Conservation (phyloP, 2,888 invertebrate genomes). For the Nephrotoma appendiculata region DNA sequence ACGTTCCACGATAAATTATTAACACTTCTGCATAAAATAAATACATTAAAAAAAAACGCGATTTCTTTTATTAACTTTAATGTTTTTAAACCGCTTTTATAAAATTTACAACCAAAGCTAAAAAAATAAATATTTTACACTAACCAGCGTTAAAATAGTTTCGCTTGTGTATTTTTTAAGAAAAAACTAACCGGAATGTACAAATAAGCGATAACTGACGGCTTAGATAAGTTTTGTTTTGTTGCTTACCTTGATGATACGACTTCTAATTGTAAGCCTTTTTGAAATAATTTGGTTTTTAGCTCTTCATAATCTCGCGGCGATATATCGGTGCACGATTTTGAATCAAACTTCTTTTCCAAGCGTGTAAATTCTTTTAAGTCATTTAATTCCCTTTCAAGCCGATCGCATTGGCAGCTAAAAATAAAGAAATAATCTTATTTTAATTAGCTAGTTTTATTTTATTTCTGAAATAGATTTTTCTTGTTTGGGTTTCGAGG, state of each 20-base stretch:
- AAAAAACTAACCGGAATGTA: neutral
- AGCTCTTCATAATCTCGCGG: constrained; percentile 12
- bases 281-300: constrained; percentile 10
- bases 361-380: constrained; percentile 42
- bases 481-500: neutral
- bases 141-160: neutral
- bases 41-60: neutral
- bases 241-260: constrained; percentile 9
- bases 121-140: neutral
- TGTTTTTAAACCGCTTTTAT: neutral
- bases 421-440: constrained; percentile 17
- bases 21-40: neutral
- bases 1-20: neutral
- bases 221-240: neutral
- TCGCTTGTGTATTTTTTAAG: neutral
- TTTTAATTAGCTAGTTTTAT: neutral
- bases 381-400: constrained; percentile 38
- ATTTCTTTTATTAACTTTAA: too few species aligned
- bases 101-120: neutral
- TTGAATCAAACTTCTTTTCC: constrained; percentile 36
- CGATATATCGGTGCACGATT: constrained; percentile 17
- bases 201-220: too few species aligned
- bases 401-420: constrained; percentile 29
- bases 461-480: constrained; percentile 3
- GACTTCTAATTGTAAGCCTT: constrained; percentile 4